Conservation (phyloP, 2,888 invertebrate species). For the Chymomyza fuscimana region DNA sequence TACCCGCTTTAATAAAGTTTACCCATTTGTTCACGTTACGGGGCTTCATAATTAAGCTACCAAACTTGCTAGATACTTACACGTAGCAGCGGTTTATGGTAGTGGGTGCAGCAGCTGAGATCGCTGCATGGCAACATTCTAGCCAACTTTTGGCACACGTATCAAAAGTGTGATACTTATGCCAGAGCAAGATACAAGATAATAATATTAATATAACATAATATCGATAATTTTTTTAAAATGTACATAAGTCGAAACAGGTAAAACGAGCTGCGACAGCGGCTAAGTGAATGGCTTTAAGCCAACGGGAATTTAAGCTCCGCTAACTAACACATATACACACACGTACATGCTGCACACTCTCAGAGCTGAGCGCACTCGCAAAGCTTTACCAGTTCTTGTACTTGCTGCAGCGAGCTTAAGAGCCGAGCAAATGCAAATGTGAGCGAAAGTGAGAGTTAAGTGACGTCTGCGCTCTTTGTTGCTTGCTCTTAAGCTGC, state of each 20-base stretch:
- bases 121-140: not conserved
- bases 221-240: conserved; percentile 62
- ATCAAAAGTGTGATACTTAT: not conserved
- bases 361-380: not conserved
- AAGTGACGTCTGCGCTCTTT: conserved; percentile 32
- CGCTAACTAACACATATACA: not conserved
- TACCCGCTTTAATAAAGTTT: no score
- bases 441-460: conserved; percentile 19
- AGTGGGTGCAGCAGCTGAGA: not conserved
- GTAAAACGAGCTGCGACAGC: conserved; percentile 65
- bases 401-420: not conserved
- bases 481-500: conserved; percentile 39
- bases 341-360: not conserved
- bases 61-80: no score
- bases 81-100: not conserved
- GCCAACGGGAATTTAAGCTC: conserved; percentile 68
- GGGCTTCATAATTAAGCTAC: no score
- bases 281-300: conserved; percentile 36
- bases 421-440: conserved; percentile 2
- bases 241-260: conserved; percentile 54
- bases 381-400: not conserved
- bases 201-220: conserved; percentile 48
- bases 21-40: no score
- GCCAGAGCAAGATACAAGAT: conserved; percentile 28
- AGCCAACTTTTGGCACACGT: not conserved